A percentile compares a stretch with the other conserved stretches of the same genome.
Evolutionary conservation across 2,888 invertebrate species (phyloP).

Genomic region (Eilema caniola): DNA sequence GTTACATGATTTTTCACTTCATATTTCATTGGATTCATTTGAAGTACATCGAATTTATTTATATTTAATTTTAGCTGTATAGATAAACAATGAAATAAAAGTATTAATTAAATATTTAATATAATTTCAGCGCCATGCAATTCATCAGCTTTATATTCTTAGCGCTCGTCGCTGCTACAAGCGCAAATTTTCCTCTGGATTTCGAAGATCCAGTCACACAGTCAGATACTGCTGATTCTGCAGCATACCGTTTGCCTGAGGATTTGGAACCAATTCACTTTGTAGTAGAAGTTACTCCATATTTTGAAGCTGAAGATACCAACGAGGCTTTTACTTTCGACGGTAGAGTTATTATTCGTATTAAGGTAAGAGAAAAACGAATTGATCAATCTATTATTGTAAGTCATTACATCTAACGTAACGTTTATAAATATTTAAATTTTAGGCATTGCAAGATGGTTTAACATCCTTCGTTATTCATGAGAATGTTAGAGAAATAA

Average conservation of each 20-base stretch:
- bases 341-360: conserved; percentile 73
- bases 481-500: conserved; percentile 73
- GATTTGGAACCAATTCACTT: conserved; percentile 84
- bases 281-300: conserved; percentile 84
- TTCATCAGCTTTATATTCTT: conserved; percentile 57
- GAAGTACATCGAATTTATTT: neutral
- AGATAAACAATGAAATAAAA: neutral
- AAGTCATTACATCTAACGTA: neutral
- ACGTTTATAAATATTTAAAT: too few species aligned
- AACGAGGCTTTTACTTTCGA: conserved; percentile 78
- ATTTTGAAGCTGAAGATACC: conserved; percentile 70
- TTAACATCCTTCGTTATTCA: conserved; percentile 67
- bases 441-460: conserved; percentile 63
- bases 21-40: neutral
- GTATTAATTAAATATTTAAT: neutral
- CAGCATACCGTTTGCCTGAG: conserved; percentile 72
- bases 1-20: neutral
- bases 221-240: conserved; percentile 47
- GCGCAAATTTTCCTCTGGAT: conserved; percentile 70
- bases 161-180: conserved; percentile 59
- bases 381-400: conserved; percentile 42
- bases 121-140: conserved; percentile 44
- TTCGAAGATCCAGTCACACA: conserved; percentile 48
- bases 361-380: conserved; percentile 63
- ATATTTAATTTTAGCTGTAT: neutral